phyloP scores from a whole-genome alignment of 2,888 invertebrate species.

The Pterostichus niger region DNA sequence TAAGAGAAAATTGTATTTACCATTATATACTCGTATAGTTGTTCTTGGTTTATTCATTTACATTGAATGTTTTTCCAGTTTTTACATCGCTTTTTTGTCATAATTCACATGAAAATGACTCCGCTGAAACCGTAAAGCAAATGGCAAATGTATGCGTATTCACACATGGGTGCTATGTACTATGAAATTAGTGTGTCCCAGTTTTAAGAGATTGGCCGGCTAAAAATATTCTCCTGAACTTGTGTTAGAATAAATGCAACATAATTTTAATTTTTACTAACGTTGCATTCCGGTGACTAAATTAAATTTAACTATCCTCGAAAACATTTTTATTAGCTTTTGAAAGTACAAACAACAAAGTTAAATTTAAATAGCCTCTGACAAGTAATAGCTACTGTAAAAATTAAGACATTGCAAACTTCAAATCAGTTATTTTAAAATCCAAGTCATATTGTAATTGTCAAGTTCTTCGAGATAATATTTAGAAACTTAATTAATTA shows the following conservation, averaged over 20 bases:
- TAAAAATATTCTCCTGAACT: constrained; percentile 41
- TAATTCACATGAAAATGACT: constrained; percentile 23
- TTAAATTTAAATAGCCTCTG: no score
- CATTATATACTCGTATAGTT: constrained; percentile 3
- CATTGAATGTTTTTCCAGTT: not conserved
- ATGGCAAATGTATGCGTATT: constrained; percentile 6
- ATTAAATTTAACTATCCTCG: no score
- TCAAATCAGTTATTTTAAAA: no score
- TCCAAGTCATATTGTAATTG: no score
- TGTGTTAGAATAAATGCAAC: not conserved
- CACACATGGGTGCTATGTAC: constrained; percentile 5
- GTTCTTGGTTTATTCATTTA: constrained; percentile 5
- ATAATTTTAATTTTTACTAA: no score
- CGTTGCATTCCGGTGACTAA: no score
- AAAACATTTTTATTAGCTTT: no score
- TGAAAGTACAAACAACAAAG: no score
- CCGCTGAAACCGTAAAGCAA: not conserved
- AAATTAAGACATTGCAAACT: no score
- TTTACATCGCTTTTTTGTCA: constrained; percentile 1
- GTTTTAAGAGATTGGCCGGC: constrained; percentile 22
- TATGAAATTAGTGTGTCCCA: constrained; percentile 33
- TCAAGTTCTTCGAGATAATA: no score
- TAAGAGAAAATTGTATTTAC: constrained; percentile 34
- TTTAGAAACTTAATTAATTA: no score
- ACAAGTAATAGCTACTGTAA: no score